Evolutionary conservation across 1,140 invertebrate species (phyloP), one percentile per base, ranked within the genome.

Genomic region (Micrasema longulum): DNA sequence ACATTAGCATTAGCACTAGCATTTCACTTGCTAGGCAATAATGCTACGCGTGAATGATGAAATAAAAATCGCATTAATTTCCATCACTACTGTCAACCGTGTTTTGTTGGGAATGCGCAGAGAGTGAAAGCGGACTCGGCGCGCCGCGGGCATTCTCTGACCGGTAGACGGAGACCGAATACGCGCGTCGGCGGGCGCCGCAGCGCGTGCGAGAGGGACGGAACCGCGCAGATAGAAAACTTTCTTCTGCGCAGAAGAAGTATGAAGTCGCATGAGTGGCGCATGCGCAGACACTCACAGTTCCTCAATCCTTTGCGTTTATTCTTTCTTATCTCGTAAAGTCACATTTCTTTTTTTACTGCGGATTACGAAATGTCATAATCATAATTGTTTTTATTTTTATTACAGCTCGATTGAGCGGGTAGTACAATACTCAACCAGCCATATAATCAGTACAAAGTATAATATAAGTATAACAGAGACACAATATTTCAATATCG

Each of bases 171-270:
- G 22, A 35, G 35, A 38, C 36, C 16, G 55, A 53, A 38, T 41
- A 60, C 22, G 43, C 43, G 52, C 1, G 35, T 22, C 16, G 36
- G 16, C 5, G n/a, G 26, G 26, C 7, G 26, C 2, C 3, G 3
- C 26, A 4, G 55, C 1, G 55, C 16, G 36, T 41, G 35, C 18
- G 55, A 60, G 16, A 10, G 55, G 36, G 55, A 60, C 1, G 16
- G 22, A 11, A 22, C 9, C 36, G 16, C 10, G 1, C 2, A 12
- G 11, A 10, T 14, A n/a, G 26, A 41, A 60, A 60, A 60, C 55
- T 60, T 60, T 60, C 55, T 60, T 60, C 55, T 41, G 55, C 55
- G 48, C 55, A 41, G 35, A 18, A 41, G 55, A 60, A n/a, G 35
- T 43, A 18, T 60, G 55, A 60, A n/a, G 35, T 43, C 55, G 41